Conservation (phyloP, 2,888 invertebrate genomes). For the Mycalesis mineus region DNA sequence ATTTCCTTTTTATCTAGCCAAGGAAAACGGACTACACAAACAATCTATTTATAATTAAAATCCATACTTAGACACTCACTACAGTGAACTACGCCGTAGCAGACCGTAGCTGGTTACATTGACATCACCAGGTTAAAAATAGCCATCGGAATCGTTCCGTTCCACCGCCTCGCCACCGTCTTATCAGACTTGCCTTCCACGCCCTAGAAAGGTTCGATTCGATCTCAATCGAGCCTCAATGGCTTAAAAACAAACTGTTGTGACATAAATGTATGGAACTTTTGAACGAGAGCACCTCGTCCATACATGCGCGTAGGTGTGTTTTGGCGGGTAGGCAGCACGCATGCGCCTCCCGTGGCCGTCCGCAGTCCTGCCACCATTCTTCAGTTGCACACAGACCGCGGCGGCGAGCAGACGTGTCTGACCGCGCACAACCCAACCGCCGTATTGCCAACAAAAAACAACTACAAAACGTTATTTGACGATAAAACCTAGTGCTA, state of each 20-base stretch:
- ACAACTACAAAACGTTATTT: conserved; percentile 42
- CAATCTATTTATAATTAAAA: conserved; percentile 15
- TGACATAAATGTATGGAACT: conserved; percentile 52
- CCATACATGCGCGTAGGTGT: conserved; percentile 75
- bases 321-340: conserved; percentile 69
- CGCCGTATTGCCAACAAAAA: conserved; percentile 60
- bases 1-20: not conserved
- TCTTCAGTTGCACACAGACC: conserved; percentile 70
- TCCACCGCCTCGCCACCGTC: not conserved
- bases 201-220: not conserved
- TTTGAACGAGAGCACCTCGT: conserved; percentile 55
- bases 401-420: conserved; percentile 43
- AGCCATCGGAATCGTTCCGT: conserved; percentile 15
- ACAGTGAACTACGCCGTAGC: conserved; percentile 47
- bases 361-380: conserved; percentile 76
- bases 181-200: conserved; percentile 1
- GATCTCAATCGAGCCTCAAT: conserved; percentile 15
- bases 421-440: conserved; percentile 39
- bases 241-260: conserved; percentile 29
- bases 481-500: conserved; percentile 40
- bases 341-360: conserved; percentile 63
- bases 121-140: conserved; percentile 30
- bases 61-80: conserved; percentile 24
- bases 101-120: conserved; percentile 35
- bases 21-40: not conserved